Conservation (phyloP, 2,113 vertebrate species). For the Nematolebias whitei region DNA sequence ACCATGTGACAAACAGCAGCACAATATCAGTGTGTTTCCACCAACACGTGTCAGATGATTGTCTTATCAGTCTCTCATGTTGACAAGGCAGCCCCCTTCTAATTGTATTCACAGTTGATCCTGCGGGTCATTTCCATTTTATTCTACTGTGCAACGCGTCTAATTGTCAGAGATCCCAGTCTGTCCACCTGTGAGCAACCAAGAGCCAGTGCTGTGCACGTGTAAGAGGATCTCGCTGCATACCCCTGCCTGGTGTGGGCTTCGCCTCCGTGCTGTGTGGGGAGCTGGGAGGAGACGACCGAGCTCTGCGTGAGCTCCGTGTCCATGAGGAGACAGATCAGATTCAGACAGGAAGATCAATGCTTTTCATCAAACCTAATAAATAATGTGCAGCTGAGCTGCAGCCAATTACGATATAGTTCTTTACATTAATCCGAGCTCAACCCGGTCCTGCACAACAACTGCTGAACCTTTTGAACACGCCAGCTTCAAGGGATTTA, state of each 20-base stretch:
- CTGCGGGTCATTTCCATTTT: conserved; percentile 4
- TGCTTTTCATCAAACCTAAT: conserved; percentile 37
- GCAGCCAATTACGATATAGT: conserved; percentile 16
- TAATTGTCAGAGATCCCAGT: background rate
- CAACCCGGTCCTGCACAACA: too few species aligned
- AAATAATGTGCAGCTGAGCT: conserved; percentile 17
- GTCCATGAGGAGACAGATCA: conserved; percentile 16
- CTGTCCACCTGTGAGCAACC: conserved; percentile 2
- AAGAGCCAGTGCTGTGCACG: conserved; percentile 16
- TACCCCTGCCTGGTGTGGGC: conserved; percentile 28
- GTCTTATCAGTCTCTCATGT: background rate
- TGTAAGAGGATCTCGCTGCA: conserved; percentile 47
- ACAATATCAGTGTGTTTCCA: conserved; percentile 11
- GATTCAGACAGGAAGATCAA: conserved; percentile 44
- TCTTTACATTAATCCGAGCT: conserved; percentile 3
- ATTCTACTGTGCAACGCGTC: conserved; percentile 5
- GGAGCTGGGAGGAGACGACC: conserved; percentile 28
- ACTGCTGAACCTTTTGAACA: too few species aligned
- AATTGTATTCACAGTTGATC: conserved; percentile 20
- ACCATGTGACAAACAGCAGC: conserved; percentile 12
- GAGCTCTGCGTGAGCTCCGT: conserved; percentile 29
- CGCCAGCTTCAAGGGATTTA: background rate
- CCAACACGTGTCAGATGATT: conserved; percentile 11
- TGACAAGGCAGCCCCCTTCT: conserved; percentile 10
- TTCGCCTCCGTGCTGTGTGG: conserved; percentile 28